Conservation (phyloP, 2,113 vertebrate genomes). For the Axis porcinus region DNA sequence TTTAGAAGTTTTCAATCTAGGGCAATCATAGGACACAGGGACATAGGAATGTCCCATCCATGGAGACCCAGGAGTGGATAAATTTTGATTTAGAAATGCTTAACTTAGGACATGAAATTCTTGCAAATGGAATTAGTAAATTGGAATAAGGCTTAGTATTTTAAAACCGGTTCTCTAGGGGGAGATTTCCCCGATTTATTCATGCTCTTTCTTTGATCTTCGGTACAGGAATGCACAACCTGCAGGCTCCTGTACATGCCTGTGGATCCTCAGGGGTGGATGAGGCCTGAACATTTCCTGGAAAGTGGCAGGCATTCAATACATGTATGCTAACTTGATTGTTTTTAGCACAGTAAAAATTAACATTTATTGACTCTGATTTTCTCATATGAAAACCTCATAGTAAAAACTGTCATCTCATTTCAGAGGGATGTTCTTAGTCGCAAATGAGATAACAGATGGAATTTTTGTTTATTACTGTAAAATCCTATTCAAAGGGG, state of each 20-base stretch:
- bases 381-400: constrained; percentile 13
- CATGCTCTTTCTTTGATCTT: neutral
- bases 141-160: neutral
- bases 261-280: neutral
- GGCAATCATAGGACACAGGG: neutral
- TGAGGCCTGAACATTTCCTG: neutral
- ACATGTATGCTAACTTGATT: neutral
- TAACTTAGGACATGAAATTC: neutral
- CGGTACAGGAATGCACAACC: neutral
- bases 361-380: neutral
- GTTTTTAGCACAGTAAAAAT: neutral
- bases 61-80: neutral
- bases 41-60: neutral
- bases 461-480: neutral
- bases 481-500: neutral
- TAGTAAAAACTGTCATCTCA: neutral
- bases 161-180: neutral
- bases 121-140: neutral
- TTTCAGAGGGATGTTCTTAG: neutral
- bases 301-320: neutral
- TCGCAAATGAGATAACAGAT: neutral
- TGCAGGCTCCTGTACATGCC: rapidly evolving
- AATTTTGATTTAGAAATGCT: neutral
- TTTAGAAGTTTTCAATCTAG: neutral
- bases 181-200: neutral